Base-by-base conservation (phyloP, 2,113 vertebrate genomes). In the Haemorhous mexicanus region DNA sequence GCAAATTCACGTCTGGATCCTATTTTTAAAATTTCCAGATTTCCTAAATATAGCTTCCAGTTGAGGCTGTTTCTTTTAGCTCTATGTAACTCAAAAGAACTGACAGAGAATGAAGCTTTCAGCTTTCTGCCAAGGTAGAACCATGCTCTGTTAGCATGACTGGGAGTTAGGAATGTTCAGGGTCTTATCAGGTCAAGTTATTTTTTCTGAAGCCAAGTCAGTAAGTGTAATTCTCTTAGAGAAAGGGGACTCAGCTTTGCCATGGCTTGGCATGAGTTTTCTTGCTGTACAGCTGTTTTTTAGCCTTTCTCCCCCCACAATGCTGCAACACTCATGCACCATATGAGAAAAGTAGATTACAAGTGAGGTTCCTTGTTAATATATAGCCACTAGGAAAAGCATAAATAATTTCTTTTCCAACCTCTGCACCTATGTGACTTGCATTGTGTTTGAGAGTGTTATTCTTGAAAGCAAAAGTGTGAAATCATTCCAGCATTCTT, bases 31-130 rank as follows among this genome's bases (percentile, higher is more conserved):
- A 37, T 86, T 76, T 82, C 55, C 69, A 90, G 50, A 75, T 89
- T 91, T 93, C 66, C 93, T 93, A 93, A 95, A 94, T 89, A 82
- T 93, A 96, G 86, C 81, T 80, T 90, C 76, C 14, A 46, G 58
- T 27, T 85, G 16, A 87, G 24, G 2, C 2, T 84, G 55, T 59
- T 81, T 69, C 47, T 89, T 83, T 83, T 33, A 59, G 47, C 79
- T 84, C 55, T 75, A 87, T 91, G 70, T 81, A 96, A 81, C 61
- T 90, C 19, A 37, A 68, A 87, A 61, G 75, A 62, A 4, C 20
- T 88, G 84, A 49, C 85, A 85, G 26, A 69, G 58, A 66, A 66
- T 56, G 76, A 86, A 82, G 78, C 78, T 70, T 94, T 82, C 37
- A 81, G 72, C 64, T 91, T 81, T 61, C 5, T 68, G 62, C 55